Evolutionary conservation across 2,113 vertebrate species (phyloP), one percentile per base, ranked within the genome.

Genomic region (Pollimyrus isidori): DNA sequence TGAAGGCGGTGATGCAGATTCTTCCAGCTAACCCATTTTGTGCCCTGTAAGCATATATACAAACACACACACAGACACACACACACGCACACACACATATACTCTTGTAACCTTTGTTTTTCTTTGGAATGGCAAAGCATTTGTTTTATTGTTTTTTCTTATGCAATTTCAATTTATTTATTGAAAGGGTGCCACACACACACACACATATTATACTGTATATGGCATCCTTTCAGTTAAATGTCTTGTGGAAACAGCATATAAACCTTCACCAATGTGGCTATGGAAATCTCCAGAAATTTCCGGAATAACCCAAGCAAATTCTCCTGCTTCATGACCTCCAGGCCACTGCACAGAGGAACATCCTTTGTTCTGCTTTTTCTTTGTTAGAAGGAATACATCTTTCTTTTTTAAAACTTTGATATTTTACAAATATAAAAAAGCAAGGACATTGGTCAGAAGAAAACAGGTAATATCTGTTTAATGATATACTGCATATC

Each of bases 91-190:
- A 53, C 1, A 52, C 3, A 52, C 98, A 99, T 99, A 97, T 99
- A 99, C 98, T 97, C 98, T 97, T 98, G 97, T 95, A 96, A 98
- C 97, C 97, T 99, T 98, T 98, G 97, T 98, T 97, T 97, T 97
- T 97, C 95, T 98, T 96, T 98, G 97, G 98, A 97, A 94, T 98
- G 98, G 97, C 97, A 98, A 99, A 99, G 97, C 98, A 99, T 98
- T 99, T 98, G 99, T 99, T 99, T 99, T 52, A 52, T 52, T 53
- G 1, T 53, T 53, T 21, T 56, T 56, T 21, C 17, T 21, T 21
- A 56, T 15, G 19, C 21, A 21, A 56, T 56, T 56, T 21, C 19
- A 56, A 6, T 56, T 21, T 21, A 56, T 56, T 56, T 56, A 56
- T 19, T 56, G 53, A 56, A 56, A 56, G 1, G 53, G 53, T 56